Evolutionary conservation across 2,888 invertebrate species (phyloP).

Genomic region (Cataglyphis cursor): DNA sequence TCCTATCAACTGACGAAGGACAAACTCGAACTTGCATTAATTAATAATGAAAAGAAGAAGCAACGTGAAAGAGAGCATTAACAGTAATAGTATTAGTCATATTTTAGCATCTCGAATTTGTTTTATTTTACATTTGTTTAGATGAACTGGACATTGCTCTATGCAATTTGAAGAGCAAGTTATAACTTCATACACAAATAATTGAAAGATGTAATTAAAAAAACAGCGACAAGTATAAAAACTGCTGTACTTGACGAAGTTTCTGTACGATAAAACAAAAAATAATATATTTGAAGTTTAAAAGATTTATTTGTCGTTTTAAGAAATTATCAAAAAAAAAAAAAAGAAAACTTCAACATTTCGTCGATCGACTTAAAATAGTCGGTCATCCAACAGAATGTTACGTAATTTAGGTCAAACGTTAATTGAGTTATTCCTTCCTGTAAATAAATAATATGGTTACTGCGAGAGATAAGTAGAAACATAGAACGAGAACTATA

Average conservation of each 20-base stretch:
- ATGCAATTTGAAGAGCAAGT: neutral
- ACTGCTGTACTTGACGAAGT: neutral
- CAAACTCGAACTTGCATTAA: slow-evolving; percentile 7
- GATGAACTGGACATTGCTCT: neutral
- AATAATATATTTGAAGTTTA: neutral
- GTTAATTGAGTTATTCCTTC: neutral
- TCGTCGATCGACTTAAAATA: neutral
- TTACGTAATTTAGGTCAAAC: neutral
- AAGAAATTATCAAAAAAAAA: neutral
- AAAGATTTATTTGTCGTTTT: neutral
- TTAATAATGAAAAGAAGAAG: slow-evolving; percentile 11
- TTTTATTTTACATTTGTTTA: neutral
- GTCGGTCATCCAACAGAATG: too few relatives aligned
- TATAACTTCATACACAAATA: neutral
- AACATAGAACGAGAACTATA: neutral
- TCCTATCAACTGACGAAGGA: slow-evolving; percentile 46
- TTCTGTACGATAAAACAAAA: neutral
- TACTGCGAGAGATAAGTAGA: slow-evolving; percentile 11
- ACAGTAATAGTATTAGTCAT: neutral
- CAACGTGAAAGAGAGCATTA: neutral
- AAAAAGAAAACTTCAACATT: neutral
- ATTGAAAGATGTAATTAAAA: neutral
- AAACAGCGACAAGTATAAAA: neutral
- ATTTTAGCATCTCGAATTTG: neutral
- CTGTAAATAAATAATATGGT: neutral